Evolutionary conservation across 2,113 vertebrate genomes (phyloP), one percentile per base, ranked within the genome.

Genomic region (Dipodomys merriami): DNA sequence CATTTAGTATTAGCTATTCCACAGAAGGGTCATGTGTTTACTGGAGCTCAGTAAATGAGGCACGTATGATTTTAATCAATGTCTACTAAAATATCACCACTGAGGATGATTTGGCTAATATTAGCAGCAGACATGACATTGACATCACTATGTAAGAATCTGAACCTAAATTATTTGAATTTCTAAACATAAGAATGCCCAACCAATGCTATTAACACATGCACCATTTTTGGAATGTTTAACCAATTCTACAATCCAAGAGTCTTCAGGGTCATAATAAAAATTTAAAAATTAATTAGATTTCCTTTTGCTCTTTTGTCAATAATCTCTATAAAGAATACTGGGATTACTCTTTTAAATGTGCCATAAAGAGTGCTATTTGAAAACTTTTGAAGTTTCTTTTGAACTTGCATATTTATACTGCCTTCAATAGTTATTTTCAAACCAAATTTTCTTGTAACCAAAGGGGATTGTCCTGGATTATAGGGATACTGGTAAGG

Each of bases 261-360:
- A 57, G 79, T 96, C 67, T 95, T 81, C 79, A 74, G 39, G 57
- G 60, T 30, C 62, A 62, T 76, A 85, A 85, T 83, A 80, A 93
- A 80, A 93, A 93, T 83, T 86, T 3, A 74, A 81, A 95, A 64
- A 44, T 23, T 83, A 85, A 92, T 94, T 94, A 74, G 74, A 82
- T 88, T 86, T 93, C 20, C n/a, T 94, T 95, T 30, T 71, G 18
- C 4, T 81, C 22, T 71, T 76, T 19, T 83, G 30, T 88, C n/a
- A 91, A 29, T 62, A 86, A 93, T 27, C 68, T 79, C 44, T 73
- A 22, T 78, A 74, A 95, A 73, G 20, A 64, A 12, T 64, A 74
- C 15, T 73, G 65, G 62, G 92, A 93, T 62, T 44, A 64, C 19
- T 73, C 77, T 87, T 89, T 76, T 79, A 88, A 82, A 76, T 46